Evolutionary conservation across 2,797 vertebrate species (phyloP).

Genomic region (Hypotaenidia okinawae): DNA sequence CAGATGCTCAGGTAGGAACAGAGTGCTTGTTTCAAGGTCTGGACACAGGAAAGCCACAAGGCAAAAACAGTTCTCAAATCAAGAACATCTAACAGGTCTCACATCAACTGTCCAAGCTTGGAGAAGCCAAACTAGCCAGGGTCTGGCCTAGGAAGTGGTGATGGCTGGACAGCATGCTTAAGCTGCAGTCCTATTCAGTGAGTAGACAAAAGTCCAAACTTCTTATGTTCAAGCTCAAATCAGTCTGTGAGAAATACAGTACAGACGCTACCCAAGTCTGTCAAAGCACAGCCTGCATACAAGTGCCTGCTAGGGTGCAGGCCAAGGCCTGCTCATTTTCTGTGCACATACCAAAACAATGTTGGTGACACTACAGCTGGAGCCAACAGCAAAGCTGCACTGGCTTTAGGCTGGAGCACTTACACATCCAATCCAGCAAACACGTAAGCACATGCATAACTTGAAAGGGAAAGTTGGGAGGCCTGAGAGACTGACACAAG

Average conservation of each 20-base stretch:
- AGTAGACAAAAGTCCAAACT: background rate
- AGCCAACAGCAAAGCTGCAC: background rate
- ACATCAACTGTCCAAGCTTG: background rate
- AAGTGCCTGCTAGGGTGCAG: background rate
- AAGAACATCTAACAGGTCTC: background rate
- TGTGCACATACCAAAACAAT: background rate
- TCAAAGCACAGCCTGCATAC: background rate
- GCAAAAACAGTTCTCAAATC: background rate
- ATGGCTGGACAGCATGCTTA: background rate
- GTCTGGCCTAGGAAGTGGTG: background rate
- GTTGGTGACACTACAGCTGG: background rate
- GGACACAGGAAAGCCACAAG: background rate
- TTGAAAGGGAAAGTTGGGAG: background rate
- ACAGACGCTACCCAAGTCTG: rapidly evolving
- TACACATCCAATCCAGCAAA: background rate
- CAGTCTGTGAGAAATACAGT: background rate
- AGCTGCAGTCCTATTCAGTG: background rate
- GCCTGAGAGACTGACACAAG: background rate
- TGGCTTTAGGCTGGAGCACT: background rate
- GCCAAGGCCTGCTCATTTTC: background rate
- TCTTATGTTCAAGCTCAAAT: background rate
- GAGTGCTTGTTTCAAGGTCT: background rate
- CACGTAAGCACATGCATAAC: background rate
- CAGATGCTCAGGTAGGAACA: background rate
- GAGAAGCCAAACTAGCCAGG: background rate